Conservation (phyloP, 2,113 vertebrate species). For the Callospermophilus lateralis region DNA sequence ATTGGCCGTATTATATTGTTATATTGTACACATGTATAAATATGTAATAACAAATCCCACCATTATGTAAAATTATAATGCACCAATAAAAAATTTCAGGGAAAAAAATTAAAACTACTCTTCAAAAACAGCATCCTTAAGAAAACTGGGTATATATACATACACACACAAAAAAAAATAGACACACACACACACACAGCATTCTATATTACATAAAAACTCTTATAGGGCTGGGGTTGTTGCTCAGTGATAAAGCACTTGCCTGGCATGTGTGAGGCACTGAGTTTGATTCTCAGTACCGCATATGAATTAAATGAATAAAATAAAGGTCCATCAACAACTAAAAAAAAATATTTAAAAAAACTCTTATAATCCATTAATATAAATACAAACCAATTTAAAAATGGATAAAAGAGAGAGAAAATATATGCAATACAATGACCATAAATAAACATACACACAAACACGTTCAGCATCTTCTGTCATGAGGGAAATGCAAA, state of each 20-base stretch:
- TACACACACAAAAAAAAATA: not conserved
- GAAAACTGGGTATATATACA: not conserved
- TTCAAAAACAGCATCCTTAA: not conserved
- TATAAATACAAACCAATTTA: not conserved
- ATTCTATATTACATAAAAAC: not conserved
- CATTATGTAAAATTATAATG: no score
- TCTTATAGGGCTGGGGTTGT: no score
- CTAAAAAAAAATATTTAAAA: no score
- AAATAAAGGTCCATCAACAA: no score
- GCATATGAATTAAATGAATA: no score
- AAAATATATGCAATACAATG: not conserved
- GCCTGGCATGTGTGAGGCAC: no score
- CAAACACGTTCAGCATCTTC: not conserved
- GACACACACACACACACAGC: not conserved
- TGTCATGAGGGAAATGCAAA: conserved; percentile 21
- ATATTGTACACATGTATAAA: no score
- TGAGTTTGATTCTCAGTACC: no score
- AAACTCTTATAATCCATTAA: conserved; percentile 32
- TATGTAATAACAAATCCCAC: no score
- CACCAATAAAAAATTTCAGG: no score
- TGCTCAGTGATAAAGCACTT: no score
- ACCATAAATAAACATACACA: not conserved
- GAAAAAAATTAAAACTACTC: not conserved
- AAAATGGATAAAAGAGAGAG: not conserved
- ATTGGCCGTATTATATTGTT: no score